phyloP scores from a whole-genome alignment of 1,140 invertebrate genomes.

The Dendrolimus kikuchii region DNA sequence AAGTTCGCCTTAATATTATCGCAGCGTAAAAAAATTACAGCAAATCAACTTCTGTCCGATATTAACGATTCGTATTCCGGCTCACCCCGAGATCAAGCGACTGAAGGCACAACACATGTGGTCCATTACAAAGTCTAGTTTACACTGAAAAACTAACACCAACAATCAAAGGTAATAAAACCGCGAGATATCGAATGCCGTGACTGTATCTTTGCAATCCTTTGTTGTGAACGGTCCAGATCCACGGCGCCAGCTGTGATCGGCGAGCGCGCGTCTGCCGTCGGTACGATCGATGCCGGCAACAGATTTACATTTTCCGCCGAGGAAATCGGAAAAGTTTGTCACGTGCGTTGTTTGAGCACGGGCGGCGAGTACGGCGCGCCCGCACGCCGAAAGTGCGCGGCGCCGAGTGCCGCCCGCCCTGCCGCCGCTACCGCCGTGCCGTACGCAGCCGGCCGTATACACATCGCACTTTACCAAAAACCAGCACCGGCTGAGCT shows the following conservation, averaged over 20 bases:
- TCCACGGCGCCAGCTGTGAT: slow-evolving; percentile 58
- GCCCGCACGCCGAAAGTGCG: slow-evolving; percentile 63
- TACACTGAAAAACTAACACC: slow-evolving; percentile 56
- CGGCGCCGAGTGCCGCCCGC: slow-evolving; percentile 67
- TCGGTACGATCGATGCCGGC: slow-evolving; percentile 60
- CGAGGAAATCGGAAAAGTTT: slow-evolving; percentile 67
- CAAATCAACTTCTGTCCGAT: slow-evolving; percentile 34
- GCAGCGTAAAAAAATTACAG: slow-evolving; percentile 40
- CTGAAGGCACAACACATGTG: slow-evolving; percentile 62
- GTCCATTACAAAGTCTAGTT: slow-evolving; percentile 48
- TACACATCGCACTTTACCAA: slow-evolving; percentile 12
- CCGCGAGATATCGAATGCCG: slow-evolving; percentile 34
- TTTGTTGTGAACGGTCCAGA: slow-evolving; percentile 60
- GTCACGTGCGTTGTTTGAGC: slow-evolving; percentile 39
- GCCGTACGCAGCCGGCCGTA: slow-evolving; percentile 16
- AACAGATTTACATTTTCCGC: slow-evolving; percentile 68
- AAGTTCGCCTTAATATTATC: slow-evolving; percentile 44
- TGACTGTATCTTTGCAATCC: slow-evolving; percentile 35
- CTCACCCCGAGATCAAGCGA: slow-evolving; percentile 32
- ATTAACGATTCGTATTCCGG: slow-evolving; percentile 21
- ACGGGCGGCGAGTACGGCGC: slow-evolving; percentile 50
- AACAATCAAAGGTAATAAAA: slow-evolving; percentile 28
- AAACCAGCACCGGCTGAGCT: slow-evolving; percentile 17
- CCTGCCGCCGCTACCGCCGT: slow-evolving; percentile 43
- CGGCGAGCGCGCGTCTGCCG: slow-evolving; percentile 54